Evolutionary conservation across 2,113 vertebrate genomes (phyloP).

Genomic region (Gasterosteus nipponicus): DNA sequence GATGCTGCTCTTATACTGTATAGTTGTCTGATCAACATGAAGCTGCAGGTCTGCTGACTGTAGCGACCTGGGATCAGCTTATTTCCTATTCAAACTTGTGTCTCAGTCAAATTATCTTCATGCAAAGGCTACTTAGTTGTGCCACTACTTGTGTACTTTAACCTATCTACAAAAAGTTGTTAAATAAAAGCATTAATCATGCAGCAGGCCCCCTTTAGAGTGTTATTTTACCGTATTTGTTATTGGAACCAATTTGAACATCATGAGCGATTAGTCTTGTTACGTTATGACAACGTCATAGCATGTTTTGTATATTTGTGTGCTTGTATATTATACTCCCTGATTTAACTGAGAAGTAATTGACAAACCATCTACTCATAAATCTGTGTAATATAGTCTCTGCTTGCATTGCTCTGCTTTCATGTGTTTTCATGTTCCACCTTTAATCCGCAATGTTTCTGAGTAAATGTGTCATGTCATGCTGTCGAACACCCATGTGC

Average conservation of each 20-base stretch:
- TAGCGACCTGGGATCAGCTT: not conserved
- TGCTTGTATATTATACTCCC: too few species aligned
- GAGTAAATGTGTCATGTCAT: not conserved
- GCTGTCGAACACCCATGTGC: too few species aligned
- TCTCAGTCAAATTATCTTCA: not conserved
- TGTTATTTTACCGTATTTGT: not conserved
- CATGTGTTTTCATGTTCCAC: not conserved
- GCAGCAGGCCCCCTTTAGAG: not conserved
- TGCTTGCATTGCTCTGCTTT: not conserved
- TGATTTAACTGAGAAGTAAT: not conserved
- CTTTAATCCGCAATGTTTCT: not conserved
- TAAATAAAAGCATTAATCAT: not conserved
- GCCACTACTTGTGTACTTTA: too few species aligned
- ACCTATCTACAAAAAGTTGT: too few species aligned
- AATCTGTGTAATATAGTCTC: not conserved
- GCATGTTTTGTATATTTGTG: too few species aligned
- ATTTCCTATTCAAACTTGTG: not conserved
- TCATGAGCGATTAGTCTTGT: not conserved
- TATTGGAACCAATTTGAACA: not conserved
- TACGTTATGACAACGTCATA: too few species aligned
- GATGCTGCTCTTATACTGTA: not conserved
- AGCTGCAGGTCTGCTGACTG: not conserved
- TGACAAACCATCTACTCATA: not conserved
- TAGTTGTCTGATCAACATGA: not conserved
- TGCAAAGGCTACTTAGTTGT: not conserved